phyloP scores from a whole-genome alignment of 92 coral and sea anemone species.

The Plumapathes pennacea region DNA sequence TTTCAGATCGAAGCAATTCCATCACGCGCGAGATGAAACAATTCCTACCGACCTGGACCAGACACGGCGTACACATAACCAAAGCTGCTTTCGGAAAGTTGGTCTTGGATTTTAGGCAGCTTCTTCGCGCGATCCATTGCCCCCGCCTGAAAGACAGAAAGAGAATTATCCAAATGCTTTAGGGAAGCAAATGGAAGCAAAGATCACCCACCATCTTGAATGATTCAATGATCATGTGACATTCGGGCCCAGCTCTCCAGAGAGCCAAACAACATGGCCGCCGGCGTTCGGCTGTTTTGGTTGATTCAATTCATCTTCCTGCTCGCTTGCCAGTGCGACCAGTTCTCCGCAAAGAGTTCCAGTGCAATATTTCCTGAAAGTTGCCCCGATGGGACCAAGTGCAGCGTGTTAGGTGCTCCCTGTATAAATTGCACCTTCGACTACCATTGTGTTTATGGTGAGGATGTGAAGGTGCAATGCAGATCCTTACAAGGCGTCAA shows the following conservation, averaged over 20 bases:
- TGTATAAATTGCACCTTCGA: slow-evolving; percentile 56
- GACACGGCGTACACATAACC: slow-evolving; percentile 99
- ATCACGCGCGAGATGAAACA: too few relatives aligned
- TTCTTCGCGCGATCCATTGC: slow-evolving; percentile 89
- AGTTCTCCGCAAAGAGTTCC: too few relatives aligned
- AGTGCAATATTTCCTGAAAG: not conserved
- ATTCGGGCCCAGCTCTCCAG: too few relatives aligned
- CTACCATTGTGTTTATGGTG: slow-evolving; percentile 79
- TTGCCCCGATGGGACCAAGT: slow-evolving; percentile 60
- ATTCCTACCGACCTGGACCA: slow-evolving; percentile 90
- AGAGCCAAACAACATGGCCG: too few relatives aligned
- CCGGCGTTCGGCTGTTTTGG: too few relatives aligned
- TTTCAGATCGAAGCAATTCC: not conserved
- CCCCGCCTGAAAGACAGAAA: slow-evolving; percentile 64
- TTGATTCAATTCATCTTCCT: too few relatives aligned
- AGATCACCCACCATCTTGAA: slow-evolving; percentile 91
- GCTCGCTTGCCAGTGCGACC: too few relatives aligned
- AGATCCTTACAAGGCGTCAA: slow-evolving; percentile 30
- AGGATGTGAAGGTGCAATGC: slow-evolving; percentile 65
- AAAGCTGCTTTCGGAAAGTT: slow-evolving; percentile 72
- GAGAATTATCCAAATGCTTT: slow-evolving; percentile 1
- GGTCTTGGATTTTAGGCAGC: slow-evolving; percentile 78
- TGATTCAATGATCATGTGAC: slow-evolving; percentile 85
- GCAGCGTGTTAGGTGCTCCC: slow-evolving; percentile 67
- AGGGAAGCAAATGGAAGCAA: not conserved